phyloP scores from a whole-genome alignment of 2,888 invertebrate genomes.

The Carcina quercana region DNA sequence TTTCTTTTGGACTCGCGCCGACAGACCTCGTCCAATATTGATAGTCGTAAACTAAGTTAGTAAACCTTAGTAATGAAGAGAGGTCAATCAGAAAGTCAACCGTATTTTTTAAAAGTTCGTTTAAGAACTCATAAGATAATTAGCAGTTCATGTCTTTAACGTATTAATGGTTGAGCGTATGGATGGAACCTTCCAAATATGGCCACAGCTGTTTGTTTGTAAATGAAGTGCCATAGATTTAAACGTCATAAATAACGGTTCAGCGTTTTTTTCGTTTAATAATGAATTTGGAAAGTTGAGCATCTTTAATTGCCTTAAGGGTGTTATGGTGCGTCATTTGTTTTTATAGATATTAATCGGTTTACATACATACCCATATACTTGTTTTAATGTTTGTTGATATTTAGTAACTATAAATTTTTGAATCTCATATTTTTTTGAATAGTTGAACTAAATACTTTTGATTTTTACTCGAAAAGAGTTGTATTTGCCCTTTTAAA shows the following conservation, averaged over 20 bases:
- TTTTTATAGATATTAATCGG: slow-evolving; percentile 3
- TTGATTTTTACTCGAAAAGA: no score
- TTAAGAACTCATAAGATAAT: slow-evolving; percentile 18
- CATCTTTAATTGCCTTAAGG: slow-evolving; percentile 12
- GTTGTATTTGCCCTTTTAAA: no score
- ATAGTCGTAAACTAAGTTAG: no score
- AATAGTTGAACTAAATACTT: no score
- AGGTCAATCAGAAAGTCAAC: slow-evolving; percentile 21
- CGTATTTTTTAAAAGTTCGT: slow-evolving; percentile 17
- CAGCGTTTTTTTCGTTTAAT: slow-evolving; percentile 34
- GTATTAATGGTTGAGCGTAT: slow-evolving; percentile 22
- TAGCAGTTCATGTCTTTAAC: slow-evolving; percentile 24
- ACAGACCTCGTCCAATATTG: no score
- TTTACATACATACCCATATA: no score
- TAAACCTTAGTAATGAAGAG: slow-evolving; percentile 13
- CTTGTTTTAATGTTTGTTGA: no score
- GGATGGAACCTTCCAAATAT: slow-evolving; percentile 14
- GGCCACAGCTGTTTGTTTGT: slow-evolving; percentile 32
- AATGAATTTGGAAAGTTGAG: slow-evolving; percentile 32
- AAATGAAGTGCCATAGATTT: slow-evolving; percentile 31
- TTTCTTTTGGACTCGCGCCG: slow-evolving; percentile 22
- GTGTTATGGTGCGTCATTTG: slow-evolving; percentile 2
- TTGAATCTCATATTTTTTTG: no score
- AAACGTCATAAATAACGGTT: slow-evolving; percentile 35
- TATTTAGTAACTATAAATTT: no score